Percentiles rank a stretch among this genome's conserved stretches.
Evolutionary conservation across 2,797 vertebrate species (phyloP).

Genomic region (Telmatherina bonti): DNA sequence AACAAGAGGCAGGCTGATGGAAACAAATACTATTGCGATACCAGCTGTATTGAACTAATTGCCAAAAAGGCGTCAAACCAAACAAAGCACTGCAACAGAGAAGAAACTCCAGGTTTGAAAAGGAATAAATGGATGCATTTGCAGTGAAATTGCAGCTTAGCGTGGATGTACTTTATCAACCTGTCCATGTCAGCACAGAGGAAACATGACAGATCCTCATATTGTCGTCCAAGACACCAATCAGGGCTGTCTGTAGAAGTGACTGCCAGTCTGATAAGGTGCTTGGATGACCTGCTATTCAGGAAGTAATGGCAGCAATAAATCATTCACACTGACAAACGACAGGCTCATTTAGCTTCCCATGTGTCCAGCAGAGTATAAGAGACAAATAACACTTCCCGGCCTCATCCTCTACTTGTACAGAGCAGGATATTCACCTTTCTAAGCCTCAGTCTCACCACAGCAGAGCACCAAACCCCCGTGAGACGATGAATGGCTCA

Average conservation of each 20-base stretch:
- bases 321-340: conserved; percentile 58
- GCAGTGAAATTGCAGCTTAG: not conserved
- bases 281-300: conserved; percentile 49
- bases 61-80: not conserved
- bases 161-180: conserved; percentile 4
- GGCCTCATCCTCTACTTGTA: conserved; percentile 65
- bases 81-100: not conserved
- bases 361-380: conserved; percentile 42
- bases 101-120: not conserved
- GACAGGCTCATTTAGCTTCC: conserved; percentile 53
- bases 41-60: not conserved
- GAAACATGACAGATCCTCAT: conserved; percentile 20
- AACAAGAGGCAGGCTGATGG: conserved; percentile 5
- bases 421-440: conserved; percentile 72
- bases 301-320: conserved; percentile 66
- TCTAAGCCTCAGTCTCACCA: conserved; percentile 42
- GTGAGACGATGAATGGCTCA: conserved; percentile 56
- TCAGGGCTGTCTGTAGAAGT: conserved; percentile 35
- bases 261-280: conserved; percentile 38
- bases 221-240: conserved; percentile 25
- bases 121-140: not conserved
- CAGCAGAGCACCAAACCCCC: conserved; percentile 40
- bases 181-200: conserved; percentile 23
- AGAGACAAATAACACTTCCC: conserved; percentile 68
- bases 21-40: not conserved